Percentiles rank a stretch among this genome's conserved stretches.
These are phyloP conservation scores for Drosophila quadrilineata DNA, from an alignment of 1,140 invertebrate genomes.

Conservation along the genomic window DNA sequence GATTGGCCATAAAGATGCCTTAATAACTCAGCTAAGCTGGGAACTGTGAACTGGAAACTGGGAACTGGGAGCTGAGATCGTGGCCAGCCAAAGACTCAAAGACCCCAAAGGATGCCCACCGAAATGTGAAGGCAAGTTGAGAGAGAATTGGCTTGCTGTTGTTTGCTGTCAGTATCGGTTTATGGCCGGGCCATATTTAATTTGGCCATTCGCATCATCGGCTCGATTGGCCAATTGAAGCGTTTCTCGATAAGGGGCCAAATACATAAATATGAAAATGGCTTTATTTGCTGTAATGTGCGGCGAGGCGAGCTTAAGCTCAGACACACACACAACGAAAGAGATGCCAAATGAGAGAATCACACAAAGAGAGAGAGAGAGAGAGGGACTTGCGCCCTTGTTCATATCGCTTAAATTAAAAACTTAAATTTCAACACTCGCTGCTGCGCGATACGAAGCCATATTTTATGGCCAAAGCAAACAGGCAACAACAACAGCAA, in stretches of 20 bases:
- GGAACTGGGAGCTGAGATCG: too few species aligned
- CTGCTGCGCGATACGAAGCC: slow-evolving; percentile 56
- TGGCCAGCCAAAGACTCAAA: slow-evolving; percentile 26
- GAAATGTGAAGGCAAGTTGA: not conserved
- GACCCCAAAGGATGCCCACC: not conserved
- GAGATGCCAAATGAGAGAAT: too few species aligned
- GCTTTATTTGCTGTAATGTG: slow-evolving; percentile 59
- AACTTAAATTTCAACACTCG: slow-evolving; percentile 78
- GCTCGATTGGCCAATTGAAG: slow-evolving; percentile 75
- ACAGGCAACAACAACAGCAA: slow-evolving; percentile 14
- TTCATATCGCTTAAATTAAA: slow-evolving; percentile 75
- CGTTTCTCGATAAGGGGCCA: slow-evolving; percentile 69
- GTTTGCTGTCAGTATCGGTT: slow-evolving; percentile 70
- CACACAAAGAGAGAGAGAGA: too few species aligned
- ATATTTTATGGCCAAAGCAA: slow-evolving; percentile 58
- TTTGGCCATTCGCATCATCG: slow-evolving; percentile 54
- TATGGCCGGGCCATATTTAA: slow-evolving; percentile 79
- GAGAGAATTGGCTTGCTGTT: not conserved
- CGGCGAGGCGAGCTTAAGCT: not conserved
- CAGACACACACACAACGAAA: not conserved
- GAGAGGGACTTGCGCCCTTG: too few species aligned
- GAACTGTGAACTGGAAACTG: too few species aligned
- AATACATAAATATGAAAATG: slow-evolving; percentile 80
- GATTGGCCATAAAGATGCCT: slow-evolving; percentile 80
- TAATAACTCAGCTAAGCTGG: slow-evolving; percentile 78